Percentiles rank a stretch among this genome's conserved stretches.
These are phyloP conservation scores for Pyrgus malvae DNA, from an alignment of 2,888 invertebrate species.

Conservation along the genomic window DNA sequence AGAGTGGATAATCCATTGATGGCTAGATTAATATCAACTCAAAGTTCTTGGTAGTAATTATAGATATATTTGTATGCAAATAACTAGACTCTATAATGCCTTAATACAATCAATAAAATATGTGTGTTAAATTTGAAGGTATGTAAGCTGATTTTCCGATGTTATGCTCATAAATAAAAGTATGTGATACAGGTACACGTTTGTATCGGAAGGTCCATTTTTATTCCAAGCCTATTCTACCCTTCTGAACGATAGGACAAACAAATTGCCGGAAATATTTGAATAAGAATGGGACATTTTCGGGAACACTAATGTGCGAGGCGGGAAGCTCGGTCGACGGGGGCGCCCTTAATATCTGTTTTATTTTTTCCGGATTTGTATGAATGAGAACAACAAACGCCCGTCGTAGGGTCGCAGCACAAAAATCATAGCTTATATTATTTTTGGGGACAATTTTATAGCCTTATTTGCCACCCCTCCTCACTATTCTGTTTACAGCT, in stretches of 20 bases:
- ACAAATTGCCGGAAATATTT: constrained; percentile 80
- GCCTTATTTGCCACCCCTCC: constrained; percentile 61
- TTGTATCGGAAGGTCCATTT: constrained; percentile 16
- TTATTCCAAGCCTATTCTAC: constrained; percentile 55
- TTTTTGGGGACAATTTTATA: constrained; percentile 71
- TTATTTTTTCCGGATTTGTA: constrained; percentile 80
- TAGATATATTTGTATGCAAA: too few species aligned
- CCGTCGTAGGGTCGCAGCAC: constrained; percentile 60
- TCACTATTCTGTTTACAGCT: constrained; percentile 40
- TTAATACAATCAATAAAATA: too few species aligned
- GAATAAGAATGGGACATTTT: constrained; percentile 77
- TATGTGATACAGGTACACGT: not conserved
- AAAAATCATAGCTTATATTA: constrained; percentile 67
- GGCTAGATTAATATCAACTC: too few species aligned
- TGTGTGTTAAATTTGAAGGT: too few species aligned
- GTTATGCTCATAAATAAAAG: constrained; percentile 1
- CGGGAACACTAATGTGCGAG: constrained; percentile 75
- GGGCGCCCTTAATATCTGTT: constrained; percentile 68
- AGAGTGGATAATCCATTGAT: too few species aligned
- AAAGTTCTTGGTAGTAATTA: too few species aligned
- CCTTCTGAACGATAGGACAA: constrained; percentile 68
- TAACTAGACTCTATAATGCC: too few species aligned
- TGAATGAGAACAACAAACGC: constrained; percentile 64
- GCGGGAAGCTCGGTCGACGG: constrained; percentile 63
- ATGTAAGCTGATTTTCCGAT: not conserved